These are phyloP conservation scores for Apocheima hispidaria DNA, from an alignment of 2,888 invertebrate species.

Conservation along the genomic window DNA sequence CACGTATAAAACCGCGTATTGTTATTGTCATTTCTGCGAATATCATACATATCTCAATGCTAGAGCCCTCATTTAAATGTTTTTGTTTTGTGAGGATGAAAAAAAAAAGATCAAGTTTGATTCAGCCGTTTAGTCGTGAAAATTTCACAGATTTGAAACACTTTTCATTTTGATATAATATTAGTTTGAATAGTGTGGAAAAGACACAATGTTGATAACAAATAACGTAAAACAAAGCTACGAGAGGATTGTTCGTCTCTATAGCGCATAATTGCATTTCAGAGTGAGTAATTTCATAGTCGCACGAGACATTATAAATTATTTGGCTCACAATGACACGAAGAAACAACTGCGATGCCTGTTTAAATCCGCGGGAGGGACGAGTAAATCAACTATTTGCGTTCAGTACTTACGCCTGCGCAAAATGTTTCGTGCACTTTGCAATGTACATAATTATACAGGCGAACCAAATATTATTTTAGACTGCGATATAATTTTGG, in stretches of 20 bases:
- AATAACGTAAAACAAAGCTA: neutral
- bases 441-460: constrained; percentile 2
- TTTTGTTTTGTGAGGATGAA: too few relatives aligned
- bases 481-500: too few relatives aligned
- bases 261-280: neutral
- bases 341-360: constrained; percentile 56
- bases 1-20: too few relatives aligned
- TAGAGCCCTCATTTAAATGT: too few relatives aligned
- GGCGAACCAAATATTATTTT: too few relatives aligned
- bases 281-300: constrained; percentile 9
- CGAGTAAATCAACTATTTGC: constrained; percentile 83
- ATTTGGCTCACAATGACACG: constrained; percentile 60
- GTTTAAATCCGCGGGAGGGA: constrained; percentile 62
- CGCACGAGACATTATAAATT: constrained; percentile 72
- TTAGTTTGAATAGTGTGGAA: too few relatives aligned
- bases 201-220: neutral
- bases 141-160: too few relatives aligned
- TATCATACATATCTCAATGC: too few relatives aligned
- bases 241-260: neutral
- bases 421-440: constrained; percentile 35
- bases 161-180: too few relatives aligned
- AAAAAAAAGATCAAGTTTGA: too few relatives aligned
- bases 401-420: constrained; percentile 51
- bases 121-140: too few relatives aligned
- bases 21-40: too few relatives aligned